Evolutionary conservation across 2,888 invertebrate genomes (phyloP), one percentile per base, ranked within the genome.

Genomic region (Desoria tigrina): DNA sequence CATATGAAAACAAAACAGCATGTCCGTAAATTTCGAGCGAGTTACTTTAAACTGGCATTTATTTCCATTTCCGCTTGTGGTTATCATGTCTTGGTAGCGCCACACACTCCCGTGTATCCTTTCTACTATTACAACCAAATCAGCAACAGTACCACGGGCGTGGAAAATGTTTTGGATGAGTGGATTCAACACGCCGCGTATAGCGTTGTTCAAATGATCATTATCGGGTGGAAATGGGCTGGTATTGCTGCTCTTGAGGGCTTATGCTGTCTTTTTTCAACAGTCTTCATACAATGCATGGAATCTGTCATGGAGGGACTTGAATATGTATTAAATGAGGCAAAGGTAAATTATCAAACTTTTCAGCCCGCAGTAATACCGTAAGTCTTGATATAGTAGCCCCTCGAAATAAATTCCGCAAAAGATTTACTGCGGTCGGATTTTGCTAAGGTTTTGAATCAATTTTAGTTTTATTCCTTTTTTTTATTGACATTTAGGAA

Each of bases 171-270:
- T 7, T 11, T 7, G 7, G 7, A 7, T 21, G n/a, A n/a, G n/a
- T n/a, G n/a, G n/a, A n/a, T n/a, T n/a, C n/a, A n/a, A n/a, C n/a
- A n/a, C n/a, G n/a, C n/a, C 4, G 54, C 42, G 1, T 64, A 60
- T 23, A 23, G 39, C 9, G 6, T 54, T 21, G 42, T 59, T n/a
- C 64, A 64, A 24, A 54, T 37, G 2, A 16, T 45, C 2, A 39
- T 65, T 2, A 26, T 60, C 7, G 24, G 18, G 1, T 64, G 64
- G 64, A 42, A 51, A 9, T 64, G 64, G 64, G 39, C 39, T 2
- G 64, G 64, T 28, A 27, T 53, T 4, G 23, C 42, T 1, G 18
- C 45, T 7, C 21, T 64, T 14, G 64, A 64, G 26, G 42, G 59
- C 11, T 45, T 53, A 16, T 53, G 42, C 18, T 64, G 59, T 18